These are phyloP conservation scores for Oceanodroma tethys DNA, from an alignment of 2,113 vertebrate genomes.

Conservation along the genomic window DNA sequence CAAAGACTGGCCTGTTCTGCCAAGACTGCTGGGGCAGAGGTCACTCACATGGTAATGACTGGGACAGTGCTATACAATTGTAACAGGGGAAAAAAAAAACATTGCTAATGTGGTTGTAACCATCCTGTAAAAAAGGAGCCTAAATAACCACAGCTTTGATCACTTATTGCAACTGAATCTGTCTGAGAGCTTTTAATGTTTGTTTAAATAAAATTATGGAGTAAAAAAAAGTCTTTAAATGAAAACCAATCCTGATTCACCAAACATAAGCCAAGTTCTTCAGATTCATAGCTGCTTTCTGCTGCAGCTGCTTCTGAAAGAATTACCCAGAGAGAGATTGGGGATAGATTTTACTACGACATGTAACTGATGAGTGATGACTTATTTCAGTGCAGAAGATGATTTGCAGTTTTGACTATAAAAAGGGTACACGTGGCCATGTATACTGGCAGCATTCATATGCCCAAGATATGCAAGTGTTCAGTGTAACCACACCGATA, in stretches of 20 bases:
- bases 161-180: constrained; percentile 18
- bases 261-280: constrained; percentile 31
- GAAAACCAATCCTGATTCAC: constrained; percentile 57
- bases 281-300: constrained; percentile 18
- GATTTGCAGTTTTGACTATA: constrained; percentile 14
- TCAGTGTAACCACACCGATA: not conserved
- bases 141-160: constrained; percentile 55
- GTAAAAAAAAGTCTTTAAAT: constrained; percentile 45
- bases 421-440: not conserved
- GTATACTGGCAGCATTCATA: not conserved
- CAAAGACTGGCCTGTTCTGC: not conserved
- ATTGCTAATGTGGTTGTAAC: constrained; percentile 39
- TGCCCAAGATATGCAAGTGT: not conserved
- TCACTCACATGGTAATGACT: not conserved
- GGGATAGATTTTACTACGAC: not conserved
- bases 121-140: constrained; percentile 17
- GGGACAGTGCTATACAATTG: not conserved
- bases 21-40: not conserved
- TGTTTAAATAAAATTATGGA: constrained; percentile 41
- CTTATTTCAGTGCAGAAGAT: constrained; percentile 24
- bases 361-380: constrained; percentile 24
- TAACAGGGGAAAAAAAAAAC: not conserved
- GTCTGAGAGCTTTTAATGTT: constrained; percentile 34
- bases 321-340: not conserved
- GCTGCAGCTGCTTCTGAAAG: constrained; percentile 51